Conservation (phyloP, 2,113 vertebrate genomes). For the Symphodus melops region DNA sequence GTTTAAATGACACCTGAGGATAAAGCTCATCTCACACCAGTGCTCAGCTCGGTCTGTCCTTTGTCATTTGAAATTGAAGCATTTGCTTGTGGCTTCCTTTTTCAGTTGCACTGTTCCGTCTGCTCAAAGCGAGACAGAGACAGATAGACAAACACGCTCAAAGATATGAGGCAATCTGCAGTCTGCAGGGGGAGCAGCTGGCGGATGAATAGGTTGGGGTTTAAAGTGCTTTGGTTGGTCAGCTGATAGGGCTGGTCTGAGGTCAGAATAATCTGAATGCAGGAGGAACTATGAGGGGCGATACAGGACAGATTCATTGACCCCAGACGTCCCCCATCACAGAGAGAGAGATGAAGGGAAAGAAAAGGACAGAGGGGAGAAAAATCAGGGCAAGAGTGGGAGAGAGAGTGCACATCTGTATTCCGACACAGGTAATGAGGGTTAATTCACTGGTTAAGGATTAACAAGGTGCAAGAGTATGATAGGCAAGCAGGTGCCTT, state of each 20-base stretch:
- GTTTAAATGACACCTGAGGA: slow-evolving; percentile 70
- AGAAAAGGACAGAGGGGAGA: slow-evolving; percentile 42
- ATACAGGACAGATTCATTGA: slow-evolving; percentile 94
- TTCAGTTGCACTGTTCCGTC: slow-evolving; percentile 37
- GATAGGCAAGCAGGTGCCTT: slow-evolving; percentile 95
- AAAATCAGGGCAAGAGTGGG: slow-evolving; percentile 35
- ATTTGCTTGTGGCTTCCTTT: slow-evolving; percentile 53
- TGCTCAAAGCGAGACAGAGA: slow-evolving; percentile 36
- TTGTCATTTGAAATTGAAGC: slow-evolving; percentile 71
- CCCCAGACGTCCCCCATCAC: slow-evolving; percentile 93
- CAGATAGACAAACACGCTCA: slow-evolving; percentile 54
- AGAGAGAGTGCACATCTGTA: slow-evolving; percentile 86
- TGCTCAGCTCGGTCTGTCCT: slow-evolving; percentile 56
- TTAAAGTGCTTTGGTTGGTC: slow-evolving; percentile 73
- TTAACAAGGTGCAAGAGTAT: slow-evolving; percentile 97
- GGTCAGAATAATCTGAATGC: slow-evolving; percentile 92
- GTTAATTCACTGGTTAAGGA: slow-evolving; percentile 98
- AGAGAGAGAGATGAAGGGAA: slow-evolving; percentile 84
- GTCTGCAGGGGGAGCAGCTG: slow-evolving; percentile 64
- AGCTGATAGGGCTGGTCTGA: slow-evolving; percentile 83
- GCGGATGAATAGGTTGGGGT: slow-evolving; percentile 43
- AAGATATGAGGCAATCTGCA: slow-evolving; percentile 61
- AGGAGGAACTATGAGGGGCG: slow-evolving; percentile 90
- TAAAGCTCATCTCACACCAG: slow-evolving; percentile 69
- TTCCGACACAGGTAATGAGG: slow-evolving; percentile 96